Evolutionary conservation across 1,140 invertebrate species (phyloP).

Genomic region (Drosophila kanapiae): DNA sequence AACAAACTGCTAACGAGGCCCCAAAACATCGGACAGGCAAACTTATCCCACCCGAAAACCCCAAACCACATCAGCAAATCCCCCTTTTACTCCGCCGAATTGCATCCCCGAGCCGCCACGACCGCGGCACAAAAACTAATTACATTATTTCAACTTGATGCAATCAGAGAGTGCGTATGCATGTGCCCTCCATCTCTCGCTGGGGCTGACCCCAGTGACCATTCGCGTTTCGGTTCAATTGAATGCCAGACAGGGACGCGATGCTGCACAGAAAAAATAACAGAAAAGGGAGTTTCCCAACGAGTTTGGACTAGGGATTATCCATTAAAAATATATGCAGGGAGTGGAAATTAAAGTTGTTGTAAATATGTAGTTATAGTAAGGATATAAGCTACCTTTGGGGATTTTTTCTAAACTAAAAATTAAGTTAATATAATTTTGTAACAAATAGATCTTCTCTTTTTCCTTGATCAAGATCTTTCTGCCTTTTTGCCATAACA

Average conservation of each 20-base stretch:
- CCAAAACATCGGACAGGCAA: slow-evolving; percentile 31
- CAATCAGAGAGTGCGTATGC: slow-evolving; percentile 77
- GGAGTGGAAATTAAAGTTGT: background rate
- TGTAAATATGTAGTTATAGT: background rate
- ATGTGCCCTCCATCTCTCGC: slow-evolving; percentile 9
- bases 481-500: no score
- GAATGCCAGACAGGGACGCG: slow-evolving; percentile 50
- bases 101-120: slow-evolving; percentile 26
- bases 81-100: slow-evolving; percentile 30
- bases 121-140: slow-evolving; percentile 77
- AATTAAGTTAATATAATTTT: no score
- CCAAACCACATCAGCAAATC: slow-evolving; percentile 27
- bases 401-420: no score
- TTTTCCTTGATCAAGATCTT: no score
- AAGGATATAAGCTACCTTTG: no score
- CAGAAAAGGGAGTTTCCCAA: background rate
- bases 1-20: slow-evolving; percentile 39
- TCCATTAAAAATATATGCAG: background rate
- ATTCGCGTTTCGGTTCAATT: slow-evolving; percentile 77
- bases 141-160: slow-evolving; percentile 82
- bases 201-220: slow-evolving; percentile 52
- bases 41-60: slow-evolving; percentile 28
- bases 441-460: no score
- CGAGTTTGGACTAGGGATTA: background rate
- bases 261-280: slow-evolving; percentile 10